A percentile compares a stretch with the other conserved stretches of the same genome.
phyloP scores from a whole-genome alignment of 2,797 vertebrate species.

The Chaetodon trifasciatus region DNA sequence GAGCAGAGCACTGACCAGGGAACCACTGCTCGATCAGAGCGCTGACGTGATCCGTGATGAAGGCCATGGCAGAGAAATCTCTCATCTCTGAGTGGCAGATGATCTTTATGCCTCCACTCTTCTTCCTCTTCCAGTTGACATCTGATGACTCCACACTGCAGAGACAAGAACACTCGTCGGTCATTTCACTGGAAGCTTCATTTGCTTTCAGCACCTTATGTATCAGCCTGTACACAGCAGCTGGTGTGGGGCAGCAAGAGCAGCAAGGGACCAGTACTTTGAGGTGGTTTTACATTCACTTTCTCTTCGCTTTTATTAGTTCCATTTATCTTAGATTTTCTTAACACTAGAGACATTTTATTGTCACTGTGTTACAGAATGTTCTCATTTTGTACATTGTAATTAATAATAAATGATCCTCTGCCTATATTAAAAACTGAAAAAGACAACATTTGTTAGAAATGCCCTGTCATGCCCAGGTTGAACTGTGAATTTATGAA shows the following conservation, averaged over 20 bases:
- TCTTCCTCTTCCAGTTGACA: slow-evolving; percentile 97
- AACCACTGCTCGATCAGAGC: slow-evolving; percentile 99
- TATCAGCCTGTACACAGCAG: neutral
- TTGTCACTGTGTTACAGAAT: neutral
- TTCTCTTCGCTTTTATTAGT: neutral
- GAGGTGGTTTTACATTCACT: neutral
- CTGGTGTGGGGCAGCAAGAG: neutral
- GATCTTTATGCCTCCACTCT: slow-evolving; percentile 97
- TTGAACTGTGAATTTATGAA: neutral
- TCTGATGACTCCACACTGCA: slow-evolving; percentile 95
- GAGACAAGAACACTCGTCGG: slow-evolving; percentile 22
- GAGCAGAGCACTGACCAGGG: slow-evolving; percentile 88
- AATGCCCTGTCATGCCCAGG: neutral
- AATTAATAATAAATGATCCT: neutral
- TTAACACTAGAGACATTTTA: neutral
- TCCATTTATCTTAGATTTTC: neutral
- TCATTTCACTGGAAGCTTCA: neutral
- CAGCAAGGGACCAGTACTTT: neutral
- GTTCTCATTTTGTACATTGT: neutral
- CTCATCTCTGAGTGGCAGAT: slow-evolving; percentile 94
- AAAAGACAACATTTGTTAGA: neutral
- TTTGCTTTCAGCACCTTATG: neutral
- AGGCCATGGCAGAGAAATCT: slow-evolving; percentile 98
- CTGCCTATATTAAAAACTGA: neutral
- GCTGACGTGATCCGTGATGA: slow-evolving; percentile 97